Evolutionary conservation across 2,888 invertebrate species (phyloP), one percentile per base, ranked within the genome.

Genomic region (Mechanitis messenoides): DNA sequence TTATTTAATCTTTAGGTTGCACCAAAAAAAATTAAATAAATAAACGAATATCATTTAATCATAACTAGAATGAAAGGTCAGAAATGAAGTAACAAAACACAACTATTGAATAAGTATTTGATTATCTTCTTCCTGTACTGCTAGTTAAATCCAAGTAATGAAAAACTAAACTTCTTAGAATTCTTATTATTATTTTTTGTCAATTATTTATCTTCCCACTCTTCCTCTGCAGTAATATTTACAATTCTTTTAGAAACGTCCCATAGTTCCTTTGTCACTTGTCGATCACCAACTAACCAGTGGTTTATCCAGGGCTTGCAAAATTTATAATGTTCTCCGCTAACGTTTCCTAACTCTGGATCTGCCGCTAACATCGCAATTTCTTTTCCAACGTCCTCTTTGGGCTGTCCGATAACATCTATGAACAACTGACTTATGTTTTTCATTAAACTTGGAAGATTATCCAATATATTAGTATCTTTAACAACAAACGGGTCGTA

Each of bases 401-500:
- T 87, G 0, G 73, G 71, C 60, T 83, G 84, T 2, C 89, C 89
- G 53, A 85, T 65, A 0, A 81, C 61, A 62, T 80, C 72, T 1
- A 84, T 60, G 45, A 87, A 78, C 2, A 80, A 70, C 53, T 73
- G 70, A 1, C 80, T 75, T 12, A 83, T 65, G 57, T 75, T 72
- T 45, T 68, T 72, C 0, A 79, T 28, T 12, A 74, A 55, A 5
- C 59, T 72, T 11, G 83, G 77, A 35, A 83, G 45, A 61, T 83
- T 83, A 2, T 68, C 64, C 0, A 87, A 67, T 33, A 87, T 60
- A 62, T 83, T 76, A 0, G 88, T 88, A 61, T 82, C 85, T 12
- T 75, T 74, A 3, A 84, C 86, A 0, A 88, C 11, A 50, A 81
- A 89, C 0, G 88, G 87, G 80, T 95, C 93, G 56, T 92, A 91